Base-by-base conservation (phyloP, 1,140 invertebrate genomes). In the Drosophila parvula region DNA sequence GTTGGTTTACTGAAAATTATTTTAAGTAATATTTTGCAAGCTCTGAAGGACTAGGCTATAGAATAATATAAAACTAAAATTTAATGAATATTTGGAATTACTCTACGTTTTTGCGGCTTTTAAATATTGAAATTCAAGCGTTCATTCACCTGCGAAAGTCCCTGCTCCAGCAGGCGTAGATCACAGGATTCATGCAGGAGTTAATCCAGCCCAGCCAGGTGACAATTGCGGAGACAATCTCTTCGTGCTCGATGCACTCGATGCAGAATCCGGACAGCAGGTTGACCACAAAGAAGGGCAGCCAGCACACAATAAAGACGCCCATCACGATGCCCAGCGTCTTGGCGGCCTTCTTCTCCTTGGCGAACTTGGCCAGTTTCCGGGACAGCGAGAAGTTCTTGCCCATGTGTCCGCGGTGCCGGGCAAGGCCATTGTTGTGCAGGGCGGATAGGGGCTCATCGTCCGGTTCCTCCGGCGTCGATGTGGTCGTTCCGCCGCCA, bases 121-220 rank as follows among this genome's bases (percentile, higher is more conserved):
- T 0, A 16, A 30, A 28, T 7, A 41, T 41, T 14, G 10, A 16
- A 2, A 11, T 12, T 11, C 4, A 10, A n/a, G 3, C 16, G 40
- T 3, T 0, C 28, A 92, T 94, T 94, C 92, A 98, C 97, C 97
- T 96, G 93, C 98, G 94, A 93, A 99, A 99, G 92, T 99, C 98
- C 91, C 96, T 94, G 92, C 97, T 98, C 96, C 97, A 99, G 88
- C 97, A 98, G 3, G 98, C 98, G 92, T 99, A 99, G 82, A 99
- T 99, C 56, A 99, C 96, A 2, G 98, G 98, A 93, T 99, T 99
- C 97, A 99, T 98, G 36, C 97, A 96, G 28, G 98, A 99, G 93
- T 99, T 99, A 84, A 99, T 97, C 97, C 99, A 99, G 48, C 99
- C 99, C 5, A 99, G 95, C 99, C 99, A 99, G 38, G 98, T 99